A percentile compares a stretch with the other conserved stretches of the same genome.
Conservation (phyloP, 2,113 vertebrate species). For the Neolamprologus falcicula region DNA sequence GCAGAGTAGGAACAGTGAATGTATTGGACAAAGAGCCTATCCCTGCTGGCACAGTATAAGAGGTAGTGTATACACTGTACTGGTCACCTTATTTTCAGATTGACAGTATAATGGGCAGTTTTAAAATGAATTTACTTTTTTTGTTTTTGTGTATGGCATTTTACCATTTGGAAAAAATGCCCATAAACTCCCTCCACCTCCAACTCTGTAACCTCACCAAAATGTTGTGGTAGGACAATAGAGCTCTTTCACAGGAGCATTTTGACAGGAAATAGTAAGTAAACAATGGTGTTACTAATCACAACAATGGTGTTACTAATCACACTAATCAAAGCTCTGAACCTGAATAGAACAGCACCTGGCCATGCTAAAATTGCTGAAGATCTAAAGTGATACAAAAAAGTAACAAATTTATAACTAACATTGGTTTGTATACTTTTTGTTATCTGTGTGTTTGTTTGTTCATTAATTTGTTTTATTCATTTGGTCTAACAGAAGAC, state of each 20-base stretch:
- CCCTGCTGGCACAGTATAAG: not conserved
- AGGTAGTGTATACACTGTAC: not conserved
- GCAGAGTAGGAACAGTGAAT: not conserved
- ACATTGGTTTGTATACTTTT: not conserved
- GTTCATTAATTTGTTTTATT: not conserved
- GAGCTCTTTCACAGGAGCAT: not conserved
- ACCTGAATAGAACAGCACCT: not conserved
- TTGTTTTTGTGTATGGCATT: not conserved
- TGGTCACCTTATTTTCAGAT: not conserved
- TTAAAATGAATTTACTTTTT: not conserved
- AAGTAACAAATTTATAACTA: not conserved
- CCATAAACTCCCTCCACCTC: not conserved
- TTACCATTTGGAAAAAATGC: not conserved
- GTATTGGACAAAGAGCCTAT: not conserved
- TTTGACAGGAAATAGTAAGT: not conserved
- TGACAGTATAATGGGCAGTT: not conserved
- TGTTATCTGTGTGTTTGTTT: not conserved
- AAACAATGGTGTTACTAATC: not conserved
- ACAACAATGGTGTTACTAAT: not conserved
- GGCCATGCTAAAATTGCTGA: not conserved
- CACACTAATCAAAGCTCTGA: not conserved
- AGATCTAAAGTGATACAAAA: not conserved
- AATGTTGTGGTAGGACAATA: not conserved
- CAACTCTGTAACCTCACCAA: not conserved
- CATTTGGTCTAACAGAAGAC: not conserved